Percentiles rank a stretch among this genome's conserved stretches.
Conservation (phyloP, 2,888 invertebrate species). For the Idaea aversata region DNA sequence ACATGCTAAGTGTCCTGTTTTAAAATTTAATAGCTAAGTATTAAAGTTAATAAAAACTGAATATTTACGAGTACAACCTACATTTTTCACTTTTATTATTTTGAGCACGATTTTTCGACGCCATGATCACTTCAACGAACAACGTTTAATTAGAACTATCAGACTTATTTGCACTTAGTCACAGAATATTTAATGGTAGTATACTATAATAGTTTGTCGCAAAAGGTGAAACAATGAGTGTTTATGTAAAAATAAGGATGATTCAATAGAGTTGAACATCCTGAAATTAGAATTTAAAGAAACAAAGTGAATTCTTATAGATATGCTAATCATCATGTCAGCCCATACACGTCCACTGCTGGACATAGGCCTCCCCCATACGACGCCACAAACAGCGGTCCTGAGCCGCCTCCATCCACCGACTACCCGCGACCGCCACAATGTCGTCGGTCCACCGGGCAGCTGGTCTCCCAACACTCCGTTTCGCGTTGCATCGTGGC, state of each 20-base stretch:
- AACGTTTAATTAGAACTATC: neutral
- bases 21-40: too few relatives aligned
- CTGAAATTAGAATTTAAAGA: neutral
- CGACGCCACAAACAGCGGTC: too few relatives aligned
- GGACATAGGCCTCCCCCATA: too few relatives aligned
- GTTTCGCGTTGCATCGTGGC: too few relatives aligned
- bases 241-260: neutral
- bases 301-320: neutral
- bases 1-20: too few relatives aligned
- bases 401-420: too few relatives aligned
- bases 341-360: too few relatives aligned
- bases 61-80: neutral
- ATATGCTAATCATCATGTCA: neutral
- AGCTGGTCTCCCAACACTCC: too few relatives aligned
- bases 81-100: neutral
- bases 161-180: neutral
- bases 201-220: neutral
- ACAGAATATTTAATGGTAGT: too few relatives aligned
- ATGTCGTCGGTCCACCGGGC: too few relatives aligned
- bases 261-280: neutral
- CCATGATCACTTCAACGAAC: neutral
- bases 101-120: neutral
- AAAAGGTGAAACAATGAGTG: neutral
- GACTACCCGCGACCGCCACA: too few relatives aligned
- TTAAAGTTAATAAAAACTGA: neutral